Conservation (phyloP, 2,888 invertebrate species). For the Andrena flavipes region DNA sequence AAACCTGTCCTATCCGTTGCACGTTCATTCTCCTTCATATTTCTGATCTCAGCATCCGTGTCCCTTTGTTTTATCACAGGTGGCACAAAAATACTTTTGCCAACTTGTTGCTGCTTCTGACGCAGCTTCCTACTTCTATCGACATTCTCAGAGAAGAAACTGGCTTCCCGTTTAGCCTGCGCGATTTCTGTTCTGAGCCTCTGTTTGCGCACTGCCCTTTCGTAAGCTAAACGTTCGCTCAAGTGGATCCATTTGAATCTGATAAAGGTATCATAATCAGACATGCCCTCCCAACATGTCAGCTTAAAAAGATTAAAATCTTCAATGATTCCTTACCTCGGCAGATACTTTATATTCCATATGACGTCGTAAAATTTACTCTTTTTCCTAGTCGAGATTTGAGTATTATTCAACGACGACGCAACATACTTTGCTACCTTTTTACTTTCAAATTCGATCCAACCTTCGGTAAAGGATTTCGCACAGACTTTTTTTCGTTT, state of each 20-base stretch:
- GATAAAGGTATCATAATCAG: neutral
- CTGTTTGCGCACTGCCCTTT: conserved; percentile 95
- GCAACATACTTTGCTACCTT: conserved; percentile 95
- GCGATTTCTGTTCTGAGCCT: conserved; percentile 94
- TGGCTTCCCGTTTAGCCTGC: conserved; percentile 96
- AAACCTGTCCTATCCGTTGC: conserved; percentile 76
- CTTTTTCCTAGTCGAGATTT: conserved; percentile 93
- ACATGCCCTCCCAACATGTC: neutral
- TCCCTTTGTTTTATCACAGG: conserved; percentile 80
- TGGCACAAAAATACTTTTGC: conserved; percentile 66
- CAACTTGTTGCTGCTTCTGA: conserved; percentile 75
- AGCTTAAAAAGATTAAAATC: neutral
- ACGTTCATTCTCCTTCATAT: conserved; percentile 64
- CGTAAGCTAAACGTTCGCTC: conserved; percentile 96
- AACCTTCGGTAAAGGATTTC: conserved; percentile 94
- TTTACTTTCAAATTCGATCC: conserved; percentile 97
- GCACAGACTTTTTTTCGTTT: conserved; percentile 86
- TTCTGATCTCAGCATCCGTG: conserved; percentile 81
- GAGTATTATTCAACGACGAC: conserved; percentile 92
- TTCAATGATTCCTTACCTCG: conserved; percentile 85
- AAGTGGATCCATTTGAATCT: conserved; percentile 98
- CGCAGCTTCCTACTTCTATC: conserved; percentile 91
- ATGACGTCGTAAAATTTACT: conserved; percentile 95
- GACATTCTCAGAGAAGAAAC: conserved; percentile 93
- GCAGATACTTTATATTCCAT: conserved; percentile 98